Conservation (phyloP, 2,797 vertebrate genomes). For the Sciaenops ocellatus region DNA sequence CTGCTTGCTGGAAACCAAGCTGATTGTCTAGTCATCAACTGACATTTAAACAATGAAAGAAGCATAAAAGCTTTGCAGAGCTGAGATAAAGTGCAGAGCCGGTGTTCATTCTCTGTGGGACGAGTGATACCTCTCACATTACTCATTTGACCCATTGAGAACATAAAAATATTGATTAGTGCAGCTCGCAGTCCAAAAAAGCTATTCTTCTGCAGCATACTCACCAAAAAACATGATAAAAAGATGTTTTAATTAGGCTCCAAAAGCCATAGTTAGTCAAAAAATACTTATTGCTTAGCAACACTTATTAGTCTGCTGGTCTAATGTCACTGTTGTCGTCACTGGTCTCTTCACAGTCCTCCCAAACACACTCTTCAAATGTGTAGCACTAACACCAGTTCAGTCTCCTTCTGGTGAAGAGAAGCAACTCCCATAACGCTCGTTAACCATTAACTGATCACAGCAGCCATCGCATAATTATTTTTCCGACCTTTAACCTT, state of each 20-base stretch:
- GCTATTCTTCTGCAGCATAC: neutral
- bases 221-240: neutral
- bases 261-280: neutral
- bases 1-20: no score
- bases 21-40: no score
- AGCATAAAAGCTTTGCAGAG: neutral
- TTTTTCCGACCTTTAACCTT: neutral
- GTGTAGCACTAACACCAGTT: neutral
- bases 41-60: neutral
- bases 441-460: neutral
- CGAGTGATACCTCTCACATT: neutral
- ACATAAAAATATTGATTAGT: neutral
- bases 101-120: neutral
- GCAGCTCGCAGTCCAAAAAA: neutral
- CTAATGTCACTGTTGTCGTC: neutral
- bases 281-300: neutral
- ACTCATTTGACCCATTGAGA: neutral
- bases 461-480: neutral
- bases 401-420: neutral
- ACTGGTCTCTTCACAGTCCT: neutral
- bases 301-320: neutral
- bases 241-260: neutral
- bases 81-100: neutral
- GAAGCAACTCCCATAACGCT: neutral
- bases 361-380: neutral